These are phyloP conservation scores for Macrosiphum euphorbiae DNA, from an alignment of 2,888 invertebrate species.

Conservation along the genomic window DNA sequence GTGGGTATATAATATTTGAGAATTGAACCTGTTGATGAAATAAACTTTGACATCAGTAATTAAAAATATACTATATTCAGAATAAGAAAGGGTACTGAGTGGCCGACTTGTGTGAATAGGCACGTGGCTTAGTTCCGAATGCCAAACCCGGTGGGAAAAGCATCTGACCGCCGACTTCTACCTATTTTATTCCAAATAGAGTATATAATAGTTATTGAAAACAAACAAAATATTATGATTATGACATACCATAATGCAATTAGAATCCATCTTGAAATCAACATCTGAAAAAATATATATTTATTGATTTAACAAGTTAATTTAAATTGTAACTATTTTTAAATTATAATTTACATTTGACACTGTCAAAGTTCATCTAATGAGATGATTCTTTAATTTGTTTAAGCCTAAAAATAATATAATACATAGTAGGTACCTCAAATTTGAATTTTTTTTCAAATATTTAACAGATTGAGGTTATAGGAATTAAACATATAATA, in stretches of 20 bases:
- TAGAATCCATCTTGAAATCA: constrained; percentile 45
- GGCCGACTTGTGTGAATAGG: too few relatives aligned
- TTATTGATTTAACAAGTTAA: not conserved
- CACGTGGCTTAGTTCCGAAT: too few relatives aligned
- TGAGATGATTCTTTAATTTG: not conserved
- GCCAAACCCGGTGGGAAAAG: too few relatives aligned
- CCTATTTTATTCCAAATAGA: too few relatives aligned
- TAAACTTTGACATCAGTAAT: not conserved
- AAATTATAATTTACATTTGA: not conserved
- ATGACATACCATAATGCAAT: constrained; percentile 55
- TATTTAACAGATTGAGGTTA: not conserved
- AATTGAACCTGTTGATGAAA: not conserved
- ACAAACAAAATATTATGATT: not conserved
- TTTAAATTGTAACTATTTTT: not conserved
- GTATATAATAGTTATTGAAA: not conserved
- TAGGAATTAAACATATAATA: not conserved
- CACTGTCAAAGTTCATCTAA: not conserved
- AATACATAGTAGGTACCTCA: not conserved
- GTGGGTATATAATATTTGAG: not conserved
- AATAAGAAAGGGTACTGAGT: too few relatives aligned
- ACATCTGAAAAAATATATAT: constrained; percentile 40
- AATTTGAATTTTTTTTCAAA: not conserved
- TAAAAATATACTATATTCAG: too few relatives aligned
- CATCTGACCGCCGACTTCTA: too few relatives aligned
- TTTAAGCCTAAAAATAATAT: not conserved